phyloP scores from a whole-genome alignment of 2,113 vertebrate genomes.

The Hippocampus barbouri region DNA sequence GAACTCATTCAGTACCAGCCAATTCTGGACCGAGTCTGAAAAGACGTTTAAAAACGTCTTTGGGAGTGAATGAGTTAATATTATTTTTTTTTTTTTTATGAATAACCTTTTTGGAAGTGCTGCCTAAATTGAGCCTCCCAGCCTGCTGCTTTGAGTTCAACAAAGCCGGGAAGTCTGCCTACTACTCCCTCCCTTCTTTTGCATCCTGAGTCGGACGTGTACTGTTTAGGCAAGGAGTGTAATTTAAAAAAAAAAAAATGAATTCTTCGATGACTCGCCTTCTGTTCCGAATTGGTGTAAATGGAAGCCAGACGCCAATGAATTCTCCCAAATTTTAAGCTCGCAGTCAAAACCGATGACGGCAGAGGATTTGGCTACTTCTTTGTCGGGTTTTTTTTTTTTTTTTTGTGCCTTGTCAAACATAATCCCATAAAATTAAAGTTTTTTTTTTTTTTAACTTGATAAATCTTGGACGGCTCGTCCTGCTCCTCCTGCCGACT shows the following conservation, averaged over 20 bases:
- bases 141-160: neutral
- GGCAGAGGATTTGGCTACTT: too few relatives aligned
- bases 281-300: too few relatives aligned
- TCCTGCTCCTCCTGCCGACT: neutral
- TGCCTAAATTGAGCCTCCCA: neutral
- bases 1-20: too few relatives aligned
- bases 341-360: too few relatives aligned
- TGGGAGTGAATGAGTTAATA: neutral
- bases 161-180: neutral
- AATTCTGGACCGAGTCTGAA: too few relatives aligned
- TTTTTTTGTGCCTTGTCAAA: neutral
- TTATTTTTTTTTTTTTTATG: too few relatives aligned
- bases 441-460: neutral
- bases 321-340: too few relatives aligned
- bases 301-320: too few relatives aligned
- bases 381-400: neutral
- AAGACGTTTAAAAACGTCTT: too few relatives aligned
- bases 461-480: neutral
- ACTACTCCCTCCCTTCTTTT: neutral
- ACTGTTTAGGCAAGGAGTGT: neutral
- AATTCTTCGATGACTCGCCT: too few relatives aligned
- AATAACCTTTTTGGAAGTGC: neutral
- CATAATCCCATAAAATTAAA: neutral
- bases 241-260: neutral
- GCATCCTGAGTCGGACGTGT: neutral